Base-by-base conservation (phyloP, 2,888 invertebrate genomes). In the Andricus curvator region DNA sequence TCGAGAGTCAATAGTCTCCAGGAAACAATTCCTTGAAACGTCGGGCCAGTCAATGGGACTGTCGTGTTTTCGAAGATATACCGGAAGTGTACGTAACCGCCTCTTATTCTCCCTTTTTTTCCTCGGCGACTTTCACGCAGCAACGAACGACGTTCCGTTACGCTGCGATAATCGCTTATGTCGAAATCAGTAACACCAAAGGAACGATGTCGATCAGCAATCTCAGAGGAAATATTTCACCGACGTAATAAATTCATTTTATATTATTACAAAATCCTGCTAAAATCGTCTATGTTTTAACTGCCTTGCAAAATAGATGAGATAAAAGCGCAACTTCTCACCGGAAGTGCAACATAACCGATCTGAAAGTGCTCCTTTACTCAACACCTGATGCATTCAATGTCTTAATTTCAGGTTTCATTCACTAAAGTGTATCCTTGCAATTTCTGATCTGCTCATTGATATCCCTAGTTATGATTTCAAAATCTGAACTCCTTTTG, bases 101-200 rank as follows among this genome's bases (percentile, higher is more conserved):
- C 81, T 81, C 80, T 83, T 84, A 81, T 83, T 82, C 83, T 80
- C 78, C 80, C 80, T 82, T 78, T 84, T 84, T 68, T 80, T 81
- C 78, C 82, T 78, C 80, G 78, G 78, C 66, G 82, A 85, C 84
- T 85, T 85, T 85, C 83, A 82, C 84, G 83, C 80, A 78, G 80
- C 79, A 76, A 79, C 29, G 20, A 74, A 44, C 70, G 70, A 74
- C 20, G 74, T 86, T 84, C 83, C 86, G 83, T 87, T 81, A 86
- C 84, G 85, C 88, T 80, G 86, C 85, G 82, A 86, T 87, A 84
- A 88, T 88, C 86, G 83, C 74, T 80, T 81, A 84, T 88, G 86
- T 86, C 87, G 85, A 88, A 86, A 88, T 81, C 78, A 80, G 70
- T 74, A 79, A 80, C 48, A 51, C 29, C 56, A 74, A 74, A 74